phyloP scores from a whole-genome alignment of 2,113 vertebrate species.

The Dipodomys spectabilis region DNA sequence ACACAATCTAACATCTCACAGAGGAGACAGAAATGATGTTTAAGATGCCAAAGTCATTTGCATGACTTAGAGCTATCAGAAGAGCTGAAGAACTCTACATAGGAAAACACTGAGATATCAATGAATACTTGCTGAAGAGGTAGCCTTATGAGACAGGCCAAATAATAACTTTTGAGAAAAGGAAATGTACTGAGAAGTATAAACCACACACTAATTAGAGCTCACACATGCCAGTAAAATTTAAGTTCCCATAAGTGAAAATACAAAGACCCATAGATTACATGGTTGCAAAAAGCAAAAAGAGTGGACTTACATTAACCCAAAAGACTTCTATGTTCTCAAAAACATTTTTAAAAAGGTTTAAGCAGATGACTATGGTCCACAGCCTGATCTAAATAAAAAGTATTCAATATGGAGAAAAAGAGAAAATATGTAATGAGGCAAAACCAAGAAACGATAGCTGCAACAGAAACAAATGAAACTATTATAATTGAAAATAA shows the following conservation, averaged over 20 bases:
- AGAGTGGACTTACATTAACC: not conserved
- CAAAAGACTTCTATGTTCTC: not conserved
- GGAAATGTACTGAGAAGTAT: not conserved
- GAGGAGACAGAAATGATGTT: not conserved
- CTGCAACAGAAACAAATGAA: not conserved
- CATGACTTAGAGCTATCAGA: not conserved
- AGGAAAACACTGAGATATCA: not conserved
- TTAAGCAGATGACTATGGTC: not conserved
- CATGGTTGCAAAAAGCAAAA: not conserved
- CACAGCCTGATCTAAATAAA: not conserved
- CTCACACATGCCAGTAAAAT: not conserved
- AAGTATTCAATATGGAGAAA: not conserved
- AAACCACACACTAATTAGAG: not conserved
- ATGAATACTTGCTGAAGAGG: not conserved
- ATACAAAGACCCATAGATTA: not conserved
- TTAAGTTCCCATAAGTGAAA: not conserved
- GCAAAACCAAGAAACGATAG: not conserved
- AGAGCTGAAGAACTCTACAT: not conserved
- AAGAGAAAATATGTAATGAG: not conserved
- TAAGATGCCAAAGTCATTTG: not conserved
- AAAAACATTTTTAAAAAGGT: not conserved
- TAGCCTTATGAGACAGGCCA: not conserved
- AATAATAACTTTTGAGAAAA: not conserved
- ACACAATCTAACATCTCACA: not conserved
- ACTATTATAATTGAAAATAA: conserved; percentile 4